Conservation (phyloP, 2,888 invertebrate species). For the Trichopoda pennipes region DNA sequence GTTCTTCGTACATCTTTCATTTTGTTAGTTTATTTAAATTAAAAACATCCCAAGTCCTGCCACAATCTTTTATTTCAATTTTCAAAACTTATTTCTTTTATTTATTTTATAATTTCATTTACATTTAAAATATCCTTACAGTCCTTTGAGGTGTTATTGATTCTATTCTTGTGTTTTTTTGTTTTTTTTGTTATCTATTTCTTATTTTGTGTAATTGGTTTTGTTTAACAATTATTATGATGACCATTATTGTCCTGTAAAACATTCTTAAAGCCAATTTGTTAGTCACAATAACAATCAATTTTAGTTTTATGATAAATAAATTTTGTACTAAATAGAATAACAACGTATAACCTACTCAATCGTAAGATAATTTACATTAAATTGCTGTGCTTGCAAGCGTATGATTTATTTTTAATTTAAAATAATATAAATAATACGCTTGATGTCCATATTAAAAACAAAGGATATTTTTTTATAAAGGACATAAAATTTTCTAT, state of each 20-base stretch:
- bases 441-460: neutral
- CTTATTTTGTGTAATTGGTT: slow-evolving; percentile 51
- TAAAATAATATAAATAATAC: slow-evolving; percentile 4
- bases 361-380: neutral
- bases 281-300: neutral
- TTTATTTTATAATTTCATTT: no score
- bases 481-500: no score
- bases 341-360: neutral
- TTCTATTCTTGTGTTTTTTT: neutral
- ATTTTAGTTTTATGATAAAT: neutral
- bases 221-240: slow-evolving; percentile 58
- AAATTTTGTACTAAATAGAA: neutral
- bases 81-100: no score
- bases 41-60: no score
- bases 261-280: neutral
- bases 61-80: no score
- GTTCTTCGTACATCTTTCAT: no score
- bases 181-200: neutral
- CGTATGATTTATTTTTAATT: slow-evolving; percentile 15
- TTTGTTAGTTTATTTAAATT: no score
- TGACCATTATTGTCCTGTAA: slow-evolving; percentile 20
- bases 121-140: no score
- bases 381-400: no score
- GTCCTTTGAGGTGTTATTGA: no score
- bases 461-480: no score